phyloP scores from a whole-genome alignment of 1,140 invertebrate genomes.

The Drosophila leontia region DNA sequence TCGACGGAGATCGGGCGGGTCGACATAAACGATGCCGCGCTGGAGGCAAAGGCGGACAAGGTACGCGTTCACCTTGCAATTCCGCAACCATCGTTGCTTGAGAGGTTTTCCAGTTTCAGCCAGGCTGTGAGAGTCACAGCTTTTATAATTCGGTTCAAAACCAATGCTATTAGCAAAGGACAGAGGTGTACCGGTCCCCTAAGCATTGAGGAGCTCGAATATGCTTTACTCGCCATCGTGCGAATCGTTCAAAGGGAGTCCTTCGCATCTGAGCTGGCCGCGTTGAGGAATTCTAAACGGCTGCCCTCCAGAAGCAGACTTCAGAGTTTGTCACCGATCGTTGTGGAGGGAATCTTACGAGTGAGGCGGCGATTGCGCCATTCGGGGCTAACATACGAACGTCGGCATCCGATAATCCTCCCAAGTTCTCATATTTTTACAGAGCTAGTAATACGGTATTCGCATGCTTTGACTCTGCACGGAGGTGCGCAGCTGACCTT shows the following conservation, averaged over 20 bases:
- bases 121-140: background rate
- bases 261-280: background rate
- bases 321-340: background rate
- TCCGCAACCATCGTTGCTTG: background rate
- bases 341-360: background rate
- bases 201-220: background rate
- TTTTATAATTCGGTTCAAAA: background rate
- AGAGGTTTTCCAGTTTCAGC: background rate
- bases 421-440: background rate
- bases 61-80: background rate
- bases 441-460: background rate
- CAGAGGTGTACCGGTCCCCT: background rate
- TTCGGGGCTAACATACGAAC: background rate
- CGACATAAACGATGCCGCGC: too few relatives aligned
- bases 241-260: background rate
- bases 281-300: background rate
- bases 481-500: background rate
- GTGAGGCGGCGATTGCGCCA: background rate
- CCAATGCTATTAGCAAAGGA: background rate
- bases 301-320: background rate
- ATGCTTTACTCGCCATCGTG: background rate
- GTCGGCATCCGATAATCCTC: background rate
- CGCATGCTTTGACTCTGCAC: too few relatives aligned
- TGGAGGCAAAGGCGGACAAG: too few relatives aligned
- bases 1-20: too few relatives aligned